A percentile compares a stretch with the other conserved stretches of the same genome.
Evolutionary conservation across 2,888 invertebrate species (phyloP).

Genomic region (Cataglyphis rosenhaueri): DNA sequence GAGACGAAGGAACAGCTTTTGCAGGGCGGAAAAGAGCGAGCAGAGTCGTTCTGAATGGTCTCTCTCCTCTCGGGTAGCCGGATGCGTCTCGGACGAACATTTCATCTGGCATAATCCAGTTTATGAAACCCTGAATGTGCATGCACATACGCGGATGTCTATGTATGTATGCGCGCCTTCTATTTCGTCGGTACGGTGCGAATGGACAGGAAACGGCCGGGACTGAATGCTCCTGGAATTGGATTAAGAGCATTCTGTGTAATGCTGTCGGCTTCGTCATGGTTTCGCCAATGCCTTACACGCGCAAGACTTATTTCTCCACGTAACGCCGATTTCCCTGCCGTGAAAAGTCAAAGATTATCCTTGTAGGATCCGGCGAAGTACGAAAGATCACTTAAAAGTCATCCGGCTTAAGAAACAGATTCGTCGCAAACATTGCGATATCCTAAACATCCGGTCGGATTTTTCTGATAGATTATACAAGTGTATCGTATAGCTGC

Average conservation of each 20-base stretch:
- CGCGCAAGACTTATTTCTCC: conserved; percentile 29
- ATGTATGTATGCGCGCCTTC: conserved; percentile 60
- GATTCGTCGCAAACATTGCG: conserved; percentile 32
- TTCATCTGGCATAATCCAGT: conserved; percentile 77
- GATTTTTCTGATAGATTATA: neutral
- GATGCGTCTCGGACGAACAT: conserved; percentile 76
- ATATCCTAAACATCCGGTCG: conserved; percentile 36
- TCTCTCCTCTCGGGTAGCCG: conserved; percentile 77
- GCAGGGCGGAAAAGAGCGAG: conserved; percentile 59
- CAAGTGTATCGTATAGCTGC: neutral
- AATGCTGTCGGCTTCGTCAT: conserved; percentile 63
- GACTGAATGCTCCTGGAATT: conserved; percentile 80
- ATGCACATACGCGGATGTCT: conserved; percentile 46
- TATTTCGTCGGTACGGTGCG: conserved; percentile 69
- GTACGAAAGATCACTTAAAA: conserved; percentile 45
- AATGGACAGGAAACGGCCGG: conserved; percentile 82
- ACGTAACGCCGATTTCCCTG: conserved; percentile 42
- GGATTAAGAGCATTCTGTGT: conserved; percentile 76
- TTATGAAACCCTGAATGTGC: conserved; percentile 74
- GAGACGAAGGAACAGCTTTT: conserved; percentile 10
- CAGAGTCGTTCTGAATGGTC: conserved; percentile 73
- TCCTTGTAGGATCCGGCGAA: conserved; percentile 25
- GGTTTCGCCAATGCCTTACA: conserved; percentile 54
- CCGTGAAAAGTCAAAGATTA: conserved; percentile 58
- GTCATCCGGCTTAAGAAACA: conserved; percentile 53